phyloP scores from a whole-genome alignment of 2,797 vertebrate genomes.

The Trachops cirrhosus region DNA sequence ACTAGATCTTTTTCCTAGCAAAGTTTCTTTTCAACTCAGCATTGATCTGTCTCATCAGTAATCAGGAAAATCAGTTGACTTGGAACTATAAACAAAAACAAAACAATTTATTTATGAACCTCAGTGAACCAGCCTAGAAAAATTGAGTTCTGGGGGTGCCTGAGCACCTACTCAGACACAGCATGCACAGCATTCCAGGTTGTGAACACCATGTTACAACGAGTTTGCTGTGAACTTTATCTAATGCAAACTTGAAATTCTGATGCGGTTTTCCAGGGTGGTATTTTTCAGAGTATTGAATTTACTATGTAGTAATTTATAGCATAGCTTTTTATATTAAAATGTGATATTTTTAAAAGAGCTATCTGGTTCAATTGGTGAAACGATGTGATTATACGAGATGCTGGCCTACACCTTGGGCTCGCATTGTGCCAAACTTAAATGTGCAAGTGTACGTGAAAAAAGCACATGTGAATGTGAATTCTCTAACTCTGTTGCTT shows the following conservation, averaged over 20 bases:
- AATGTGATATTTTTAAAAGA: conserved; percentile 79
- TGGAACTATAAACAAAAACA: conserved; percentile 68
- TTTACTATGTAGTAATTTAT: conserved; percentile 80
- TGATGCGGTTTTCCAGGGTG: conserved; percentile 77
- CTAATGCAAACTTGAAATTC: conserved; percentile 78
- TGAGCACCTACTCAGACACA: conserved; percentile 37
- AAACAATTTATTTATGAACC: conserved; percentile 64
- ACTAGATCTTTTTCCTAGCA: conserved; percentile 72
- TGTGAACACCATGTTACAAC: conserved; percentile 47
- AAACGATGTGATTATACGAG: conserved; percentile 53
- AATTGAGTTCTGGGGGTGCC: conserved; percentile 48
- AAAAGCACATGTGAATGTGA: conserved; percentile 75
- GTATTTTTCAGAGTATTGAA: conserved; percentile 77
- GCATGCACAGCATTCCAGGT: conserved; percentile 60
- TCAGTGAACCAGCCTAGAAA: conserved; percentile 66
- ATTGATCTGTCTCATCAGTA: conserved; percentile 71
- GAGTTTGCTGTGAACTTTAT: conserved; percentile 64
- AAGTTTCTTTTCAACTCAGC: conserved; percentile 75
- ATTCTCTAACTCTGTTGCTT: conserved; percentile 62
- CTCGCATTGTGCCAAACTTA: conserved; percentile 80
- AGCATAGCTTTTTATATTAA: conserved; percentile 81
- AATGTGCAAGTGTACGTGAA: conserved; percentile 54
- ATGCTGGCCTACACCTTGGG: conserved; percentile 55
- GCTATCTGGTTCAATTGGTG: conserved; percentile 73
- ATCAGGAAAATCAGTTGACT: conserved; percentile 71